Evolutionary conservation across 2,113 vertebrate genomes (phyloP), one percentile per base, ranked within the genome.

Genomic region (Collichthys lucidus): DNA sequence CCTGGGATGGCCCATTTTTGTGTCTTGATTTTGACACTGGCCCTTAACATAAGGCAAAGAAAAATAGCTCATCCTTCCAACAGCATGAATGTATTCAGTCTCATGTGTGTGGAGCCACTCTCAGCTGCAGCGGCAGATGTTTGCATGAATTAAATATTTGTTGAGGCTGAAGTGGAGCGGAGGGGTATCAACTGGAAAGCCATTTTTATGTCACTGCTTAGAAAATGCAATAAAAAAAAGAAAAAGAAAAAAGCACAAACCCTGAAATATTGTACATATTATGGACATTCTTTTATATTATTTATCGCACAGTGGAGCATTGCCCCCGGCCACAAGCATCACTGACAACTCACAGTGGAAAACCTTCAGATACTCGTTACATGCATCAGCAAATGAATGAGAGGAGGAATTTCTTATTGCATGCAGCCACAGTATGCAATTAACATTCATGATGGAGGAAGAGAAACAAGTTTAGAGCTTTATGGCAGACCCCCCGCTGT

Each of bases 61-160:
- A 26, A 77, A 42, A 4, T 17, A 9, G 83, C 69, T 82, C 35
- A 74, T 74, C 44, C 79, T 56, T 79, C 22, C 17, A 80, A 63
- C 31, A 56, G 74, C 16, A 12, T 64, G 65, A 44, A 46, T 64
- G 17, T 47, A 63, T 78, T 83, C 29, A 22, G 73, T 80, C 77
- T 77, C 52, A 63, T 22, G 74, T 73, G 76, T 68, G 47, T 53
- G 47, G 47, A 83, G 69, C 50, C 65, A 44, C 63, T 44, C 66
- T 84, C 77, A 71, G 63, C 68, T 80, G 80, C 60, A 75, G 52
- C 76, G 91, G 77, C 88, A 88, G 87, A 88, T 91, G 91, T 92
- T 86, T 89, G 62, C 79, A 91, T 91, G 76, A 91, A 91, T 88
- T 88, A 89, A 86, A 90, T 84, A 93, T 91, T 47, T 84, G 61